These are phyloP conservation scores for Papilio polyxenes DNA, from an alignment of 1,140 invertebrate species.

Conservation along the genomic window DNA sequence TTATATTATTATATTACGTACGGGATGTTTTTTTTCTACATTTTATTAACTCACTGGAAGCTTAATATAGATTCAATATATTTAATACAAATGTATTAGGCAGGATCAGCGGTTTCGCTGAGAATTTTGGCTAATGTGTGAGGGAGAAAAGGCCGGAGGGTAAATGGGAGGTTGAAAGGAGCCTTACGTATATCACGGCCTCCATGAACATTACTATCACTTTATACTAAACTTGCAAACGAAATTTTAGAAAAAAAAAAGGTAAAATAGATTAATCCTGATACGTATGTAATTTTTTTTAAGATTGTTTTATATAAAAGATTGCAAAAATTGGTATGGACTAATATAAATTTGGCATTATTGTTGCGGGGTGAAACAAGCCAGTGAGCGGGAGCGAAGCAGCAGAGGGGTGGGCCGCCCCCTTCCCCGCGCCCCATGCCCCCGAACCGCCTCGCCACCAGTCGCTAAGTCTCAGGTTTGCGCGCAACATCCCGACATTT, in stretches of 20 bases:
- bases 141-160: constrained; percentile 45
- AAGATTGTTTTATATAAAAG: not conserved
- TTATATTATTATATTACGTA: not conserved
- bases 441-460: constrained; percentile 60
- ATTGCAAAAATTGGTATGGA: not conserved
- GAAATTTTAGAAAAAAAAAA: not conserved
- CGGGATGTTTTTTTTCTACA: not conserved
- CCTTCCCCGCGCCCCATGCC: constrained; percentile 59
- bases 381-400: constrained; percentile 52
- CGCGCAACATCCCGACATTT: constrained; percentile 67
- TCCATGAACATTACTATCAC: not conserved
- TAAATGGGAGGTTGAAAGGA: constrained; percentile 30
- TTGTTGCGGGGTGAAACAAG: constrained; percentile 37
- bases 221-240: not conserved
- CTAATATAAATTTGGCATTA: constrained; percentile 21
- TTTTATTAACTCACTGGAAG: not conserved
- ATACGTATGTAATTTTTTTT: not conserved
- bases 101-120: constrained; percentile 42
- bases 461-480: constrained; percentile 77
- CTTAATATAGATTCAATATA: constrained; percentile 38
- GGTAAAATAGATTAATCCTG: not conserved
- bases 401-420: constrained; percentile 50
- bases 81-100: constrained; percentile 46
- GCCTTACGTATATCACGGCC: not conserved
- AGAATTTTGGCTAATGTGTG: constrained; percentile 54